Evolutionary conservation across 2,113 vertebrate genomes (phyloP), one percentile per base, ranked within the genome.

Genomic region (Onychostoma macrolepis): DNA sequence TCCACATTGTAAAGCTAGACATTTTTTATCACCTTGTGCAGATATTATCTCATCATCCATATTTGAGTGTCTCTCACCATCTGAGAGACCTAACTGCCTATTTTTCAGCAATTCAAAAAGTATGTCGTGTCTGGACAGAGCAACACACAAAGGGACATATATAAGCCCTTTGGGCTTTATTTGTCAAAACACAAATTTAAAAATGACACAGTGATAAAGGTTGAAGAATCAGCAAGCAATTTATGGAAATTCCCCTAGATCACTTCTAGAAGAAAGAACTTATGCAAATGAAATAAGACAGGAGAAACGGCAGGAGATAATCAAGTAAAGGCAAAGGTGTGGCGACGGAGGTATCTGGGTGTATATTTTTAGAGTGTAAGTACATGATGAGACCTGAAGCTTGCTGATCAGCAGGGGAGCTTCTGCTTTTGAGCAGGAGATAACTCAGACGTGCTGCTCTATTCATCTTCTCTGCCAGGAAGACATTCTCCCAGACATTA

Each of bases 381-480:
- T 41, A 58, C 58, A 80, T 76, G 78, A 85, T 78, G 86, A 87
- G 83, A 87, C 83, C 78, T 69, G 77, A 80, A 87, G 83, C 83
- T 72, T 33, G 53, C 53, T 58, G 58, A 85, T 84, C 86, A 87
- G 86, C 88, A 50, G 83, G 88, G 83, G 83, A 87, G 77, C 72
- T 65, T 53, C 65, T 61, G 81, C 53, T 86, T 86, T 83, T 84
- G 88, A 87, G 77, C 67, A 53, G 69, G 65, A 85, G 85, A 89
- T 89, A 87, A 87, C 75, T 89, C 86, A 65, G 67, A 58, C 75
- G 72, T 65, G 83, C 72, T 43, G 38, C 50, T 87, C 72, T 75
- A 88, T 89, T 89, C 83, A 89, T 89, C 86, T 89, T 86, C 84
- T 43, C 76, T 71, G 71, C 56, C 50, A 75, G 72, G 41, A 83